Evolutionary conservation across 2,888 invertebrate genomes (phyloP), one percentile per base, ranked within the genome.

Genomic region (Amiota communis): DNA sequence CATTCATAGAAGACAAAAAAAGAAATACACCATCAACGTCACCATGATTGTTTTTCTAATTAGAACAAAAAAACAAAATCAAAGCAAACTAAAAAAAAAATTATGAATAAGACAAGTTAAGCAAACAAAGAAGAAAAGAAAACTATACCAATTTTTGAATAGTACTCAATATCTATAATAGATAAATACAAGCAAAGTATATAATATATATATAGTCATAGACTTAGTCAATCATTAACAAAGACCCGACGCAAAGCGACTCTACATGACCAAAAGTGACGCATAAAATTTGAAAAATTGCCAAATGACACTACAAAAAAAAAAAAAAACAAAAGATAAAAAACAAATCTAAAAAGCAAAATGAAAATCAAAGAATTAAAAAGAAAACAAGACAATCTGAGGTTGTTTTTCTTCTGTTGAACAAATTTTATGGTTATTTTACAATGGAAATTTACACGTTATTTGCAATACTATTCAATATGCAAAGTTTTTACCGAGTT

Each of bases 401-500:
- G 36, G 36, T 36, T 2, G 23, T 23, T 23, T 36, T 36, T 36
- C 6, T 36, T 2, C 6, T 36, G 2, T 36, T 36, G 2, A 36
- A 36, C 8, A 36, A 36, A 36, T 36, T 36, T 36, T 36, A 36
- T 36, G 36, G 36, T 36, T 36, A 36, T 36, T 36, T 36, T 36
- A 12, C 13, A 15, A 53, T 36, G 69, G n/a, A 36, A 36, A 51
- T 12, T 72, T 73, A 70, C 76, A 15, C 78, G 72, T 74, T 36
- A 36, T 36, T 36, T 36, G 36, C 36, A 36, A 80, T 75, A 76
- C 83, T 82, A 82, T 83, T 82, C 80, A 83, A 81, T 82, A 85
- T 84, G 78, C 82, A 84, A 83, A 83, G 84, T 85, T 83, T 82
- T 80, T 59, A 9, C 17, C 20, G 80, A 36, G 36, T 36, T 36